Evolutionary conservation across 2,113 vertebrate species (phyloP).

Genomic region (Brachyistius frenatus): DNA sequence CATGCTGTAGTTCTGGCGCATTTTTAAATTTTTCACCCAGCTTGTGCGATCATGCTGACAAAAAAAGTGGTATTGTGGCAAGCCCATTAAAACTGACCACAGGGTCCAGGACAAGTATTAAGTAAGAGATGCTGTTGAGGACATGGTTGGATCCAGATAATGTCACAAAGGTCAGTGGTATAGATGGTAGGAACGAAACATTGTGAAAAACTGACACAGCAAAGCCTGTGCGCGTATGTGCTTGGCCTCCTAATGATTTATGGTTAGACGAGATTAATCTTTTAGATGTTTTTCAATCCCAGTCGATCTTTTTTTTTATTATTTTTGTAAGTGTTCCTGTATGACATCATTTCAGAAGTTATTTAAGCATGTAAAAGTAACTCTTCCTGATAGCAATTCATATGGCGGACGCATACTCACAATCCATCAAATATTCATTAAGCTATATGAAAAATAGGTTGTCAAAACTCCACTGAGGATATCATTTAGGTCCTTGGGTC

Average conservation of each 20-base stretch:
- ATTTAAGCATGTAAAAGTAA: conserved; percentile 57
- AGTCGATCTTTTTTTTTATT: conserved; percentile 18
- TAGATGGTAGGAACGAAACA: neutral
- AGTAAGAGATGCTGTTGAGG: too few species aligned
- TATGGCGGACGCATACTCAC: conserved; percentile 55
- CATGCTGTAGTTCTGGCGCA: too few species aligned
- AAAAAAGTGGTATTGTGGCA: too few species aligned
- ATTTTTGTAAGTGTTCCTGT: conserved; percentile 9
- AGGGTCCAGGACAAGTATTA: too few species aligned
- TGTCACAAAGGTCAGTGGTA: neutral
- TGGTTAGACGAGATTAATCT: conserved; percentile 24
- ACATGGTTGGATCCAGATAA: neutral
- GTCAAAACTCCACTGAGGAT: conserved; percentile 59
- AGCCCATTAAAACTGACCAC: too few species aligned
- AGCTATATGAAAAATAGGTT: conserved; percentile 68
- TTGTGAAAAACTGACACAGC: neutral
- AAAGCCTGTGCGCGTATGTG: neutral
- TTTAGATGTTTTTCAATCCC: conserved; percentile 43
- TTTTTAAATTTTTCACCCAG: too few species aligned
- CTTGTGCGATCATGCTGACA: too few species aligned
- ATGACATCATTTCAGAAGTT: conserved; percentile 47
- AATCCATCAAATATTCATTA: conserved; percentile 74
- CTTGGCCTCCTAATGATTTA: conserved; percentile 19
- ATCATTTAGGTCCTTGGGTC: conserved; percentile 63
- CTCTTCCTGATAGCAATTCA: conserved; percentile 44